Percentiles rank a stretch among this genome's conserved stretches.
Conservation (phyloP, 1,140 invertebrate species). For the Laodelphax striatellus region DNA sequence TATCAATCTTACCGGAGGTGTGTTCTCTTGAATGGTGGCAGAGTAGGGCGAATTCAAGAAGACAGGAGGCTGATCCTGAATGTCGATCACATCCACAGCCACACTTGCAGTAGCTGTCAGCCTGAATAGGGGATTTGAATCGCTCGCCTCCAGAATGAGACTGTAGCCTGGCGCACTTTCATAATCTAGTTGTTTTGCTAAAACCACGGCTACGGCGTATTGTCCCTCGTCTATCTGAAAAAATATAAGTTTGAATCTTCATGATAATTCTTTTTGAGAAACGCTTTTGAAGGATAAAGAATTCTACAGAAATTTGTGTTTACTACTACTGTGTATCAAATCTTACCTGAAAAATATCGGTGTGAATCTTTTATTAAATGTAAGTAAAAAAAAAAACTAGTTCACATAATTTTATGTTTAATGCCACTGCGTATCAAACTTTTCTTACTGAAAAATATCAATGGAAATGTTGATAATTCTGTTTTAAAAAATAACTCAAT, state of each 20-base stretch:
- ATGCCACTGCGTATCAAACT: no score
- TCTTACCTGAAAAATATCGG: no score
- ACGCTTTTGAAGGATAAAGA: no score
- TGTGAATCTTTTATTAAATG: no score
- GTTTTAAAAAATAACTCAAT: no score
- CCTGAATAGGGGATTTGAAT: conserved; percentile 42
- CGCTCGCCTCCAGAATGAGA: conserved; percentile 51
- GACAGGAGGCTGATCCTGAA: conserved; percentile 68
- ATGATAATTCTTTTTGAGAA: neutral
- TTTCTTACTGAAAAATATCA: no score
- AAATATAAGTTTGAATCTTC: neutral
- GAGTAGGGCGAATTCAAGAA: conserved; percentile 70
- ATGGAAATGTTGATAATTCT: no score
- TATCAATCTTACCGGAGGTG: conserved; percentile 35
- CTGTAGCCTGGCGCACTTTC: conserved; percentile 60
- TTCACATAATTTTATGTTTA: no score
- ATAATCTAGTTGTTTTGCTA: conserved; percentile 54
- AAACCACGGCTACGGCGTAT: conserved; percentile 51
- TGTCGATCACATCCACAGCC: conserved; percentile 58
- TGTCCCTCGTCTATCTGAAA: conserved; percentile 49
- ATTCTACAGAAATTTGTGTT: no score
- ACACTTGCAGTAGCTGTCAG: conserved; percentile 56
- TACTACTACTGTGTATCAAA: no score
- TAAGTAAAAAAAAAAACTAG: no score
- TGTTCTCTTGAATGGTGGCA: conserved; percentile 61